Evolutionary conservation across 2,888 invertebrate species (phyloP).

Genomic region (Mesochorus sp.): DNA sequence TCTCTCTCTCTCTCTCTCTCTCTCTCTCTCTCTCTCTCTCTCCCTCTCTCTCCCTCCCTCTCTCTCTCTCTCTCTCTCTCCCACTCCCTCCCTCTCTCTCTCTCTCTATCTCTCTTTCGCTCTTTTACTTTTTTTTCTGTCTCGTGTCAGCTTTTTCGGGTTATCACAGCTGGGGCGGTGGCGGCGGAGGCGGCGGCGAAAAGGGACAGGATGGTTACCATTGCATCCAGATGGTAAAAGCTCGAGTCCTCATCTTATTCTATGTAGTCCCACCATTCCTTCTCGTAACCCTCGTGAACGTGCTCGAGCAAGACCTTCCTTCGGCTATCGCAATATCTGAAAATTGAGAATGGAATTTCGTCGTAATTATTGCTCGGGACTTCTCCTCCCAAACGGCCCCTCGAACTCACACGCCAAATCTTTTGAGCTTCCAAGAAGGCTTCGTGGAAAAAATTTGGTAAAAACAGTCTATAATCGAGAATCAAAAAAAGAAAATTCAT

Average conservation of each 20-base stretch:
- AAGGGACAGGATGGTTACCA: slow-evolving; percentile 66
- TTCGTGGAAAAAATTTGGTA: too few species aligned
- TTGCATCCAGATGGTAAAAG: slow-evolving; percentile 65
- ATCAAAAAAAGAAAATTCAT: too few species aligned
- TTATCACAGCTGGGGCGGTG: slow-evolving; percentile 81
- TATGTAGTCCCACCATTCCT: slow-evolving; percentile 98
- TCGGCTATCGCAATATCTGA: slow-evolving; percentile 98
- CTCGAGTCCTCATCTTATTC: slow-evolving; percentile 84
- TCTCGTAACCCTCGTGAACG: slow-evolving; percentile 99
- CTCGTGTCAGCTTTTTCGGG: slow-evolving; percentile 75
- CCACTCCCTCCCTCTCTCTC: too few species aligned
- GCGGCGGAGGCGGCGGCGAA: slow-evolving; percentile 77
- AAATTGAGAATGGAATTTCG: slow-evolving; percentile 16
- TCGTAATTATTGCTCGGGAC: too few species aligned
- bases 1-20: too few species aligned
- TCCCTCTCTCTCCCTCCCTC: slow-evolving; percentile 62
- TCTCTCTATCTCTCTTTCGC: slow-evolving; percentile 6
- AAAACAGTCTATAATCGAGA: too few species aligned
- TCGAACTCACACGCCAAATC: too few species aligned
- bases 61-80: background rate
- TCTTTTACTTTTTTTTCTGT: slow-evolving; percentile 58
- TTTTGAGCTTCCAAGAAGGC: too few species aligned
- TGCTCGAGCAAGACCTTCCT: slow-evolving; percentile 97
- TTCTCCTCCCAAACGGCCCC: too few species aligned
- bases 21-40: too few species aligned